Conservation (phyloP, 2,797 vertebrate genomes). For the Clarias laeviceps region DNA sequence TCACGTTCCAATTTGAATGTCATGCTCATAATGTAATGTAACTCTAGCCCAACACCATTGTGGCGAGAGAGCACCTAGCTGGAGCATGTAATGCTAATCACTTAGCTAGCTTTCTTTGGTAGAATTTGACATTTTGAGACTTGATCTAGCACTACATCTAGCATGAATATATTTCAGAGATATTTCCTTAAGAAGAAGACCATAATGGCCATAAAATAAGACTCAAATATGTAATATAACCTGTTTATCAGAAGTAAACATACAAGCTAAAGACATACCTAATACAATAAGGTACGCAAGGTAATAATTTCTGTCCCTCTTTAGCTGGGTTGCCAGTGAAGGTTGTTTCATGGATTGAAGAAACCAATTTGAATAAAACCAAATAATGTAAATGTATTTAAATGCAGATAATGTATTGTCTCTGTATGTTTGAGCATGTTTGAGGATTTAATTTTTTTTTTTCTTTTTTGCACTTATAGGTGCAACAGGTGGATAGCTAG, state of each 20-base stretch:
- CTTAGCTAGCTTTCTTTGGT: background rate
- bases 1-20: too few species aligned
- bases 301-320: background rate
- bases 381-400: slow-evolving; percentile 27
- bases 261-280: background rate
- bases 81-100: background rate
- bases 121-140: background rate
- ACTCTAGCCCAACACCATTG: background rate
- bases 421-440: background rate
- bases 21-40: background rate
- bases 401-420: background rate
- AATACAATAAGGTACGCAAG: background rate
- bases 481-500: background rate
- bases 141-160: background rate
- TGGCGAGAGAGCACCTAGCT: background rate
- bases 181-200: background rate
- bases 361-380: slow-evolving; percentile 28
- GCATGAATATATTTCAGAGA: background rate
- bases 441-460: background rate
- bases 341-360: background rate
- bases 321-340: background rate
- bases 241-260: background rate
- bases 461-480: background rate
- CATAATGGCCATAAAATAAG: background rate
- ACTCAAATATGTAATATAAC: background rate